Base-by-base conservation (phyloP, 2,797 vertebrate species). In the Rhodeus uyekii region DNA sequence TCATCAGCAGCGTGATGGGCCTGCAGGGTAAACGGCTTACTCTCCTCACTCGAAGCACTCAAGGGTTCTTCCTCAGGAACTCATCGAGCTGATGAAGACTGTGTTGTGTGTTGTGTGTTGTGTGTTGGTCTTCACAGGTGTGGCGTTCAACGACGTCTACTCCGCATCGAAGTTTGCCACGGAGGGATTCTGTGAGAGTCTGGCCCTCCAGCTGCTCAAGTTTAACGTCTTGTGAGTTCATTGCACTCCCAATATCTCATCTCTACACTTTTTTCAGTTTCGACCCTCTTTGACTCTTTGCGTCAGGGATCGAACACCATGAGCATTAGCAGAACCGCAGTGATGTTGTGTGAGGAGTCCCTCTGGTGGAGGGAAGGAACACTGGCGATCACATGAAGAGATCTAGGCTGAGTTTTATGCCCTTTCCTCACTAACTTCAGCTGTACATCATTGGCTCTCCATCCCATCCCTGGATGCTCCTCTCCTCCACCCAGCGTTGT, bases 151-250 rank as follows among this genome's bases (percentile, higher is more conserved):
- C 0, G 95, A 96, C 4, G 88, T 96, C 76, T 95, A 95, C 0
- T 86, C 94, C 0, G 95, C 95, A 3, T 96, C 96, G 79, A 96
- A 96, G 89, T 96, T 96, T 7, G 95, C 93, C 0, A 93, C 95
- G 82, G 94, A 97, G 85, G 96, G 96, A 1, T 96, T 97, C 91
- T 96, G 96, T 0, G 95, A 96, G 90, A 91, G 94, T 90, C 82
- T 96, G 79, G 92, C 95, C 19, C 91, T 94, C 65, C 94, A 96
- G 86, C 91, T 95, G 0, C 63, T 93, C 80, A 94, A 92, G 87
- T 95, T 96, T 90, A 95, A 95, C 0, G 89, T 95, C 83, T 92
- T 69, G 95, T 96, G 91, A 96, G 95, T 93, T 24, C 39, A 10
- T 10, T 19, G 4, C 50, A 10, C 50, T 53, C 50, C n/a, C 19